phyloP scores from a whole-genome alignment of 1,140 invertebrate species.

The Papilio polyxenes region DNA sequence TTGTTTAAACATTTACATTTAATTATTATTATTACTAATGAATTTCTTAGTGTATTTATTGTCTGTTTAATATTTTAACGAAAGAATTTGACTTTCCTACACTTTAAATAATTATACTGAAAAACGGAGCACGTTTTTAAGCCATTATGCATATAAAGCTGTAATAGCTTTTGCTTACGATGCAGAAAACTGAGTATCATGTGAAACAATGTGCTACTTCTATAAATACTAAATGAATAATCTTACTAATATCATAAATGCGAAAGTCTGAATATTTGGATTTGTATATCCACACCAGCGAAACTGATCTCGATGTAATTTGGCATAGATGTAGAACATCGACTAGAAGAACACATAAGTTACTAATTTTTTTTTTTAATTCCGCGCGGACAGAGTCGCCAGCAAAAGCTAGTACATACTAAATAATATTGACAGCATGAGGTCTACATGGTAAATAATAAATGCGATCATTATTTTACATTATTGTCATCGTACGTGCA shows the following conservation, averaged over 20 bases:
- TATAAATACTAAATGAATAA: not conserved
- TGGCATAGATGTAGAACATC: too few relatives aligned
- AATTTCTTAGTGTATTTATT: not conserved
- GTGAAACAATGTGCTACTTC: not conserved
- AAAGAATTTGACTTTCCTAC: not conserved
- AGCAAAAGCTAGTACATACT: not conserved
- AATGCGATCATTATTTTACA: not conserved
- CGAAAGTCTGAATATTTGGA: not conserved
- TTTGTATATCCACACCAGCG: not conserved
- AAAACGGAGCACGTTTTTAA: too few relatives aligned
- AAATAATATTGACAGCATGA: not conserved
- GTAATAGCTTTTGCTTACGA: not conserved
- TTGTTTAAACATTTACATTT: slow-evolving; percentile 13
- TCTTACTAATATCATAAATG: too few relatives aligned
- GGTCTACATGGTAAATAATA: not conserved
- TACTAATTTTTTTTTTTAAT: too few relatives aligned
- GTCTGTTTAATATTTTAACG: not conserved
- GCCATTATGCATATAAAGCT: not conserved
- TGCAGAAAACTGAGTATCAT: not conserved
- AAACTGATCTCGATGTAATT: too few relatives aligned
- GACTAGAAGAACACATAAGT: too few relatives aligned
- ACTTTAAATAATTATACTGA: too few relatives aligned
- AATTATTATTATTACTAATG: slow-evolving; percentile 6
- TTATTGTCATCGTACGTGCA: not conserved
- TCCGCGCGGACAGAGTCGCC: too few relatives aligned